Percentiles rank a stretch among this genome's conserved stretches.
phyloP scores from a whole-genome alignment of 1,140 invertebrate species.

The Protaetia brevitarsis region DNA sequence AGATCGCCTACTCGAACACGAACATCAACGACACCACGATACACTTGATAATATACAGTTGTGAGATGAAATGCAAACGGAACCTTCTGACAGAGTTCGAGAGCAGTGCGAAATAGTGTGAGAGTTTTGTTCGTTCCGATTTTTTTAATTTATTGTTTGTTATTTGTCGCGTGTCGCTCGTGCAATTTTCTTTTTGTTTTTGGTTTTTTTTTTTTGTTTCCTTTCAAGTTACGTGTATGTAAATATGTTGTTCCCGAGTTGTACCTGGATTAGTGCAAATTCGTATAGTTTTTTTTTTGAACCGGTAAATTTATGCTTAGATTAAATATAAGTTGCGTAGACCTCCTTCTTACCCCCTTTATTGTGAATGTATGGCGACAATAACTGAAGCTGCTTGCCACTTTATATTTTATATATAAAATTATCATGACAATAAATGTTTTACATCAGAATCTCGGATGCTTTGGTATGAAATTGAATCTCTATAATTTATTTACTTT shows the following conservation, averaged over 20 bases:
- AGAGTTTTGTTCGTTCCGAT: neutral
- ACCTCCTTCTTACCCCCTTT: neutral
- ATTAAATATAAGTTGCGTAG: neutral
- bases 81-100: slow-evolving; percentile 52
- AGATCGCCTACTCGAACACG: slow-evolving; percentile 54
- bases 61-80: slow-evolving; percentile 56
- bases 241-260: neutral
- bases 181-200: neutral
- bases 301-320: neutral
- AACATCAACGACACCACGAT: slow-evolving; percentile 55
- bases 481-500: no score
- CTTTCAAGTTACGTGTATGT: slow-evolving; percentile 10
- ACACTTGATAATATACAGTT: slow-evolving; percentile 56
- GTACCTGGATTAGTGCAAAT: slow-evolving; percentile 26
- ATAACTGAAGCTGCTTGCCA: no score
- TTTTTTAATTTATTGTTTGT: slow-evolving; percentile 8
- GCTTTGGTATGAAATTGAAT: no score
- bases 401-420: no score
- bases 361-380: no score
- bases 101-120: neutral
- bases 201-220: slow-evolving; percentile 2
- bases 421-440: no score
- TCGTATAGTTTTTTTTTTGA: slow-evolving; percentile 10
- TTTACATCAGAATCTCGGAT: no score
- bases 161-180: neutral